A percentile compares a stretch with the other conserved stretches of the same genome.
These are phyloP conservation scores for Frankliniella fusca DNA, from an alignment of 2,888 invertebrate species.

Conservation along the genomic window DNA sequence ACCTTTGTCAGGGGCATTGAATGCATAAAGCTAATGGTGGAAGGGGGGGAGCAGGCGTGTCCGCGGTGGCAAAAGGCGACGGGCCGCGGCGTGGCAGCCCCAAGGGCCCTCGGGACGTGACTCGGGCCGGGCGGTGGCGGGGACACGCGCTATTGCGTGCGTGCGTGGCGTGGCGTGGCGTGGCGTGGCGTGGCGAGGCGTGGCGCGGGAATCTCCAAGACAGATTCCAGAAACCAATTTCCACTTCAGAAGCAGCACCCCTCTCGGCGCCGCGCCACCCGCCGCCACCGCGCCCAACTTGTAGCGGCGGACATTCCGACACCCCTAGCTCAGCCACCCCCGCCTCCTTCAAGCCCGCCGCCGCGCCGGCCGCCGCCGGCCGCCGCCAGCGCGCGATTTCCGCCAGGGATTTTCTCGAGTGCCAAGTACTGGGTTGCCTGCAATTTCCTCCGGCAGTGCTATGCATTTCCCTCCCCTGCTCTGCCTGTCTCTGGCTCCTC, in stretches of 20 bases:
- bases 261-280: neutral
- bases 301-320: neutral
- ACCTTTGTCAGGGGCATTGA: too few species aligned
- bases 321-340: neutral
- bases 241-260: neutral
- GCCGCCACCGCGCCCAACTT: neutral
- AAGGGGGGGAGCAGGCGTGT: too few species aligned
- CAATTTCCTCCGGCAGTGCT: too few species aligned
- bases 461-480: too few species aligned
- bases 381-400: too few species aligned
- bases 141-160: neutral
- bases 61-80: neutral
- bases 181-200: neutral
- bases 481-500: too few species aligned
- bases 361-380: too few species aligned
- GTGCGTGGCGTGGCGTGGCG: neutral
- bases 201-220: neutral
- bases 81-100: neutral
- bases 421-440: too few species aligned
- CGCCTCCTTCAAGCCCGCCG: too few species aligned
- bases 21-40: too few species aligned
- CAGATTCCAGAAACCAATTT: constrained; percentile 14
- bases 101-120: neutral
- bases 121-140: neutral
- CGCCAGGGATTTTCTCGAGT: too few species aligned